These are phyloP conservation scores for Bugulina stolonifera DNA, from an alignment of 2,888 invertebrate species.

Conservation along the genomic window DNA sequence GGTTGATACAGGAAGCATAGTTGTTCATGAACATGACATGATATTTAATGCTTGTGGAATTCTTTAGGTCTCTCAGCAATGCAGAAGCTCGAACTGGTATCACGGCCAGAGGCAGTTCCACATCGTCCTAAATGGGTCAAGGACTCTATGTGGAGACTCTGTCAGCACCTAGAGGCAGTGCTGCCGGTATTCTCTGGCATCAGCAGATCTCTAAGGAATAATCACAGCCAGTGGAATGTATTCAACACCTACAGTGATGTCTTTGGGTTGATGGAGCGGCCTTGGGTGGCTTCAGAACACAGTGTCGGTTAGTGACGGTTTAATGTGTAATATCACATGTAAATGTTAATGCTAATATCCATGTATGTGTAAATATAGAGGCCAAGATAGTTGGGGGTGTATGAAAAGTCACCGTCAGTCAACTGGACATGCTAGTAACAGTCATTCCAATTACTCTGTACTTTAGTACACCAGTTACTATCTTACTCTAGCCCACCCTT, in stretches of 20 bases:
- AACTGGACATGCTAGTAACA: too few relatives aligned
- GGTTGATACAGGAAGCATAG: too few relatives aligned
- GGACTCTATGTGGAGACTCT: slow-evolving; percentile 43
- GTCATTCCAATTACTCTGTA: too few relatives aligned
- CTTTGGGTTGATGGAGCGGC: slow-evolving; percentile 36
- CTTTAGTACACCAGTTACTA: too few relatives aligned
- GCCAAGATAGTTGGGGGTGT: too few relatives aligned
- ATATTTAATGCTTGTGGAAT: too few relatives aligned
- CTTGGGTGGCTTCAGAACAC: slow-evolving; percentile 26
- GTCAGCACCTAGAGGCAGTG: slow-evolving; percentile 44
- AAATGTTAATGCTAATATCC: too few relatives aligned
- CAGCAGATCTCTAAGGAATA: slow-evolving; percentile 40
- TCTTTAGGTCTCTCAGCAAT: slow-evolving; percentile 40
- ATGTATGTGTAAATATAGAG: too few relatives aligned
- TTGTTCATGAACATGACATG: too few relatives aligned
- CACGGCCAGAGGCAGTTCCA: slow-evolving; percentile 31
- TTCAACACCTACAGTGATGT: slow-evolving; percentile 37
- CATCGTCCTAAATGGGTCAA: slow-evolving; percentile 36
- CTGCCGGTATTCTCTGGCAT: slow-evolving; percentile 37
- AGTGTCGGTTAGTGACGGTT: background rate
- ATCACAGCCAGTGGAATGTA: slow-evolving; percentile 41
- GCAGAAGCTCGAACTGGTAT: slow-evolving; percentile 41
- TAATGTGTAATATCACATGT: too few relatives aligned
- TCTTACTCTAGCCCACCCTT: too few relatives aligned
- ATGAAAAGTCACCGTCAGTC: too few relatives aligned